Evolutionary conservation across 1,140 invertebrate genomes (phyloP), one percentile per base, ranked within the genome.

Genomic region (Neoseiulus cucumeris): DNA sequence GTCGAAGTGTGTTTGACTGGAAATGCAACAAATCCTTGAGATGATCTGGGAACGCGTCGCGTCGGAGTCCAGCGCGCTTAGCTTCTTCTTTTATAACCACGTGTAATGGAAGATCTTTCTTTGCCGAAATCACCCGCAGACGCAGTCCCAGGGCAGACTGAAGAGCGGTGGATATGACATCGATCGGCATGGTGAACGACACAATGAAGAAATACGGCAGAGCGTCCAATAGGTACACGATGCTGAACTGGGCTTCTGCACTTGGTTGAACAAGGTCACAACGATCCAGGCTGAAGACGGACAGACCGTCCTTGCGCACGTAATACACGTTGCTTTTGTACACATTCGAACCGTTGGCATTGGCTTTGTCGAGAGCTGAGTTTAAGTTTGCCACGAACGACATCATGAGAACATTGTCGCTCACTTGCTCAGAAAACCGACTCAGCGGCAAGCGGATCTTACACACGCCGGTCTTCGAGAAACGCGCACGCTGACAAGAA

Each of bases 11-110:
- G 51, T 59, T 59, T 4, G 51, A 14, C 9, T 59, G 51, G 22
- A 59, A 59, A 33, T 59, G 51, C 22, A 59, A 33, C 51, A 59
- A 59, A 2, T 59, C 51, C 22, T 59, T 59, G 25, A 59, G 51
- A 9, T 59, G 33, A 25, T 59, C 51, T 2, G 51, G 51, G 33
- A 59, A 59, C 6, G 17, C 33, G 22, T 59, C 51, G 25, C 51
- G 51, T 1, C 51, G 51, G 22, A 59, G 51, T 4, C 51, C 51
- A 14, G 33, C 2, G 2, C 22, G 25, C 51, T 25, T 14, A 4
- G 51, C 51, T 25, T 59, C 51, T 25, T 59, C 22, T 29, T 25
- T 59, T 2, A 59, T 59, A 20, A 59, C 51, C 14, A 29, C 25
- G 33, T 25, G 33, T 6, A 59, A 33, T 5, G 22, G 51, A 29